These are phyloP conservation scores for Eolophus roseicapilla DNA, from an alignment of 2,113 vertebrate species.

Conservation along the genomic window DNA sequence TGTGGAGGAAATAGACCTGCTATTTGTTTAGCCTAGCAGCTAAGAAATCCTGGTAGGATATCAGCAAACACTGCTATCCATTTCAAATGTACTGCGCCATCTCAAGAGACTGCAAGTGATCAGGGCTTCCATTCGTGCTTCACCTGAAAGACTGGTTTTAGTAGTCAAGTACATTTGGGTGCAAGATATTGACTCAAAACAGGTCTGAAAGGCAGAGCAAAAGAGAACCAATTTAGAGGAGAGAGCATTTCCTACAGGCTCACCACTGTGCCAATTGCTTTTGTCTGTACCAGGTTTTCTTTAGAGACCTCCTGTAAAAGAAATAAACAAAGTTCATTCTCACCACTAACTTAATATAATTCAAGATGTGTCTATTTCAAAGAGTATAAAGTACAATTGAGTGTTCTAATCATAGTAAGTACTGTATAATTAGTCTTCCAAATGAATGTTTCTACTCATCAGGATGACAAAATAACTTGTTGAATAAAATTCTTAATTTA, in stretches of 20 bases:
- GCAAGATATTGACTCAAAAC: neutral
- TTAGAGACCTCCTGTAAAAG: neutral
- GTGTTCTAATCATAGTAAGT: slow-evolving; percentile 62
- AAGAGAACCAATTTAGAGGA: neutral
- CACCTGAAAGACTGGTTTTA: neutral
- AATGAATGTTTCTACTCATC: slow-evolving; percentile 73
- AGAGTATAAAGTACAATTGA: neutral
- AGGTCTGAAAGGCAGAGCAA: neutral
- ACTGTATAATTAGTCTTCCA: slow-evolving; percentile 71
- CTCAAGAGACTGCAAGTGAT: neutral
- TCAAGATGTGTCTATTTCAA: neutral
- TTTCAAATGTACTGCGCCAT: neutral
- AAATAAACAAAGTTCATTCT: slow-evolving; percentile 24
- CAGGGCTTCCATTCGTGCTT: neutral
- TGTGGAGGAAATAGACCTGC: neutral
- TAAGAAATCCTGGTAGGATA: neutral
- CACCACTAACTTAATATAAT: slow-evolving; percentile 1
- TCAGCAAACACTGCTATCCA: neutral
- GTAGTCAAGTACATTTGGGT: neutral
- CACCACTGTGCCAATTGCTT: neutral
- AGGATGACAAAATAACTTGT: slow-evolving; percentile 75
- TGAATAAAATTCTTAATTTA: slow-evolving; percentile 71
- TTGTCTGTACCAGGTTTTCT: neutral
- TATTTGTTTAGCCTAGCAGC: neutral
- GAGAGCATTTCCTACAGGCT: neutral